A percentile compares a stretch with the other conserved stretches of the same genome.
Evolutionary conservation across 2,113 vertebrate species (phyloP).

Genomic region (Plotosus lineatus): DNA sequence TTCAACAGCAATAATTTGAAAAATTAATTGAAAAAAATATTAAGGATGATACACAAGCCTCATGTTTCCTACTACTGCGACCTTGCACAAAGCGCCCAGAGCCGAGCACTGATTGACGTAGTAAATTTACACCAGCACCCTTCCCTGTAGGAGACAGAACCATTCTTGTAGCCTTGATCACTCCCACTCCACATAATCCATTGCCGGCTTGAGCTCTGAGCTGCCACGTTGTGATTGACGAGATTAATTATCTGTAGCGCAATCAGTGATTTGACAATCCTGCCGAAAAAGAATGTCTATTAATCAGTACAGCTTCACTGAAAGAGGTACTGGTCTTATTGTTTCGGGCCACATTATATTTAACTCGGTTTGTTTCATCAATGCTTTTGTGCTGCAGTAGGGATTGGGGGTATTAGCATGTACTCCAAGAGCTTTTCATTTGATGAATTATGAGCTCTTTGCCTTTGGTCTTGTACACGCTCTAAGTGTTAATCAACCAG

Average conservation of each 20-base stretch:
- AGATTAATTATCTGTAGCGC: constrained; percentile 57
- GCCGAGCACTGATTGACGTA: constrained; percentile 44
- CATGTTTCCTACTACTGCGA: constrained; percentile 19
- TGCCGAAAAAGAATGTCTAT: constrained; percentile 57
- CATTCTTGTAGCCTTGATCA: constrained; percentile 53
- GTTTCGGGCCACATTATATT: constrained; percentile 12
- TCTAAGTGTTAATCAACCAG: not conserved
- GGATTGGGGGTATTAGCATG: constrained; percentile 6
- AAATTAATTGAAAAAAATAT: not conserved
- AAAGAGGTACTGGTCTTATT: constrained; percentile 42
- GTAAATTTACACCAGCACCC: constrained; percentile 41
- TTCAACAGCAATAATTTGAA: not conserved
- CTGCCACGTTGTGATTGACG: constrained; percentile 54
- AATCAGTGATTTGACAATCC: constrained; percentile 61
- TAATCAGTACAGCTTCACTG: constrained; percentile 48
- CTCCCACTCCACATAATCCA: constrained; percentile 39
- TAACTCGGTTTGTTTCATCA: constrained; percentile 15
- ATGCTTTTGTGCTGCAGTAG: not conserved
- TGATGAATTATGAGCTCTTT: not conserved
- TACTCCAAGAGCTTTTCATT: not conserved
- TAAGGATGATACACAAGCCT: not conserved
- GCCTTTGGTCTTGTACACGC: not conserved
- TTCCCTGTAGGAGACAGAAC: constrained; percentile 24
- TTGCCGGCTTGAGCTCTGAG: constrained; percentile 39
- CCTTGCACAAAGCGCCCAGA: constrained; percentile 44